A percentile compares a stretch with the other conserved stretches of the same genome.
These are phyloP conservation scores for Actinopyga echinites DNA, from an alignment of 53 echinoderm and acorn worm species.

Conservation along the genomic window DNA sequence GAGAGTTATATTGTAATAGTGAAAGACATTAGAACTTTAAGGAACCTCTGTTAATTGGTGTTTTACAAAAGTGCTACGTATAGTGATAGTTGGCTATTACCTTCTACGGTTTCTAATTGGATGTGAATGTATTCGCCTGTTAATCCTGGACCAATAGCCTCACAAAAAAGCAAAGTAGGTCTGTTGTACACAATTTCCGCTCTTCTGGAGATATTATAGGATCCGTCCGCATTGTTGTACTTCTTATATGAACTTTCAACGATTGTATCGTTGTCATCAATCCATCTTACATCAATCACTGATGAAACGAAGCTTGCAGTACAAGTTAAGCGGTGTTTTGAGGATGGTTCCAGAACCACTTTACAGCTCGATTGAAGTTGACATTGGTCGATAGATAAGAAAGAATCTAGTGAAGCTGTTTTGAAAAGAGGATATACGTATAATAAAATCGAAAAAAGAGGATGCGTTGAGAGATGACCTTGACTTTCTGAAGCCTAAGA, in stretches of 20 bases:
- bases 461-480: too few species aligned
- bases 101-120: too few species aligned
- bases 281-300: not conserved
- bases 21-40: too few species aligned
- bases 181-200: too few species aligned
- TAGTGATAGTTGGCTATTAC: too few species aligned
- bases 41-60: too few species aligned
- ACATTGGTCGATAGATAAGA: not conserved
- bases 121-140: not conserved
- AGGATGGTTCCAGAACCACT: not conserved
- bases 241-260: not conserved
- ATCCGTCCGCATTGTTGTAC: not conserved
- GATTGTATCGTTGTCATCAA: not conserved
- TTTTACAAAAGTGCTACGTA: too few species aligned
- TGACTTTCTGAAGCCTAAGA: too few species aligned
- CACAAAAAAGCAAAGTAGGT: not conserved
- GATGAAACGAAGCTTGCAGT: not conserved
- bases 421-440: too few species aligned
- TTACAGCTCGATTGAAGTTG: not conserved
- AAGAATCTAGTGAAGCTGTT: too few species aligned
- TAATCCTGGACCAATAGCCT: not conserved
- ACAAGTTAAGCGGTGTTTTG: not conserved
- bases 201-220: not conserved
- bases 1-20: too few species aligned
- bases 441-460: too few species aligned